Percentiles rank a stretch among this genome's conserved stretches.
phyloP scores from a whole-genome alignment of 1,140 invertebrate species.

The Drosophila persimilis region DNA sequence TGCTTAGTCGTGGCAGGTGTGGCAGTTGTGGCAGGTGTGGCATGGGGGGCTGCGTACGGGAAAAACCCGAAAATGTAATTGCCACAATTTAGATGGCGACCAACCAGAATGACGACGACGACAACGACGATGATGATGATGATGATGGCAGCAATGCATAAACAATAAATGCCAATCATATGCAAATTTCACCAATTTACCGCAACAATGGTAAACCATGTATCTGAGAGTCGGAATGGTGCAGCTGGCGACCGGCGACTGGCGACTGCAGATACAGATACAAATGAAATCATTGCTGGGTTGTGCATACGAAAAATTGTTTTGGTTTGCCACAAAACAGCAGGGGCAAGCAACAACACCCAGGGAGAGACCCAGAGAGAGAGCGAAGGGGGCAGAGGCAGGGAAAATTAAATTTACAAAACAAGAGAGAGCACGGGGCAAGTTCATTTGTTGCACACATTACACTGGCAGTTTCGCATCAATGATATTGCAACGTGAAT shows the following conservation, averaged over 20 bases:
- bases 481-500: constrained; percentile 25
- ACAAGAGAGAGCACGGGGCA: background rate
- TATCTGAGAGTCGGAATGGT: constrained; percentile 15
- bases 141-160: constrained; percentile 59
- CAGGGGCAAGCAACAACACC: background rate
- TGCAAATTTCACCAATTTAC: constrained; percentile 77
- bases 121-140: constrained; percentile 26
- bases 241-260: background rate
- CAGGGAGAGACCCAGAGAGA: background rate
- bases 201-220: constrained; percentile 74
- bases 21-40: too few relatives aligned
- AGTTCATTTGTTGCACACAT: constrained; percentile 28
- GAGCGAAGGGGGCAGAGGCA: background rate
- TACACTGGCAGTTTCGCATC: constrained; percentile 31
- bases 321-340: constrained; percentile 66
- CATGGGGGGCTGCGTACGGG: too few relatives aligned
- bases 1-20: too few relatives aligned
- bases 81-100: constrained; percentile 66
- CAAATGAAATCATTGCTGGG: constrained; percentile 50
- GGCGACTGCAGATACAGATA: background rate
- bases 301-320: constrained; percentile 62
- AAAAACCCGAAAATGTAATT: constrained; percentile 34
- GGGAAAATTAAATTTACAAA: constrained; percentile 69
- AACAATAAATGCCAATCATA: constrained; percentile 74
- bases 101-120: constrained; percentile 21